Percentiles rank a stretch among this genome's conserved stretches.
Evolutionary conservation across 2,888 invertebrate species (phyloP).

Genomic region (Stenotaenia linearis): DNA sequence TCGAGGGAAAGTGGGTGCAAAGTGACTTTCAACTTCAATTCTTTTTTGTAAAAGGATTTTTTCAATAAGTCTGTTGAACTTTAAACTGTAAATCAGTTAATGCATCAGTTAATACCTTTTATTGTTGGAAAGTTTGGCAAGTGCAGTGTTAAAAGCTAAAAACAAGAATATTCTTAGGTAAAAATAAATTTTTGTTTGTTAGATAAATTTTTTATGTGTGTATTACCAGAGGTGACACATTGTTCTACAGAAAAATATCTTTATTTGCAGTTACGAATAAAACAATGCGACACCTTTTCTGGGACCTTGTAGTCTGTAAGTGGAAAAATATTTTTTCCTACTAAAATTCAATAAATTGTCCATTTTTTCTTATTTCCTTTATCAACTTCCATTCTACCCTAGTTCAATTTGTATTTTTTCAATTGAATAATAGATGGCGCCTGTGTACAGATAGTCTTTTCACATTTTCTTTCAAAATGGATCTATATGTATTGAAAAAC

Average conservation of each 20-base stretch:
- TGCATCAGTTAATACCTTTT: too few species aligned
- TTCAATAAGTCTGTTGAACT: too few species aligned
- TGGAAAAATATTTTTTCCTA: constrained; percentile 24
- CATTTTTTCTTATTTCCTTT: constrained; percentile 1
- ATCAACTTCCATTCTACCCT: not conserved
- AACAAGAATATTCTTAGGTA: too few species aligned
- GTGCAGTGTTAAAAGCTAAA: too few species aligned
- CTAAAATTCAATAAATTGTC: not conserved
- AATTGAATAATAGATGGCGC: not conserved
- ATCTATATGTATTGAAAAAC: too few species aligned
- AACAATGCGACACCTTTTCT: constrained; percentile 31
- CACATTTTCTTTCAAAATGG: too few species aligned
- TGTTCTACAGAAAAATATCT: not conserved
- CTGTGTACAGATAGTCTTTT: constrained; percentile 3
- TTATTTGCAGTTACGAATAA: constrained; percentile 33
- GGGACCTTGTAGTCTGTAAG: constrained; percentile 33
- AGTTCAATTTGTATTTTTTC: not conserved
- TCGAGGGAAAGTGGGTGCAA: not conserved
- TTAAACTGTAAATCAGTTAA: too few species aligned
- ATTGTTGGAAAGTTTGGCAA: too few species aligned
- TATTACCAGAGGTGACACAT: not conserved
- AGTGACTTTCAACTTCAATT: not conserved
- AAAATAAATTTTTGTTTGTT: not conserved
- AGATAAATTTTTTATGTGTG: not conserved
- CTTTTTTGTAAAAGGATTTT: too few species aligned